Evolutionary conservation across 2,113 vertebrate genomes (phyloP).

Genomic region (Ellobius talpinus): DNA sequence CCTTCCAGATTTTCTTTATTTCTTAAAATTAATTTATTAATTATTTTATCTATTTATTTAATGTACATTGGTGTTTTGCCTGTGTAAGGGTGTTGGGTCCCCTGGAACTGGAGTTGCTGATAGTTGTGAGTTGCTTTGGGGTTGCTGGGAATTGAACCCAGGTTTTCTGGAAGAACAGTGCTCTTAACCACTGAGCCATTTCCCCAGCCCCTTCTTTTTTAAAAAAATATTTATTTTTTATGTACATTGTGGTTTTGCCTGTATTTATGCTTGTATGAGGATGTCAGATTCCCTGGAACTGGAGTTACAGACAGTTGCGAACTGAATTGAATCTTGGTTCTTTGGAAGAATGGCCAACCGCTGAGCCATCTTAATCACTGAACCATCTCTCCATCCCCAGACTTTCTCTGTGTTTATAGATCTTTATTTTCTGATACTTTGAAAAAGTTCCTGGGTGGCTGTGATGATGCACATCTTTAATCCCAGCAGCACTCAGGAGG

Average conservation of each 20-base stretch:
- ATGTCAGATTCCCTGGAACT: background rate
- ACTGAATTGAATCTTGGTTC: background rate
- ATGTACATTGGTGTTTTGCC: background rate
- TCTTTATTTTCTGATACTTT: background rate
- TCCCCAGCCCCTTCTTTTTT: too few species aligned
- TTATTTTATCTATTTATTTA: background rate
- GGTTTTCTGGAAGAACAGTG: too few species aligned
- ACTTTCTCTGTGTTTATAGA: background rate
- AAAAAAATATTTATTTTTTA: background rate
- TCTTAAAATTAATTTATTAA: background rate
- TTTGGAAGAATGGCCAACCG: background rate
- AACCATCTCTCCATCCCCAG: background rate
- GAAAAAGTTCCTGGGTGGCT: background rate
- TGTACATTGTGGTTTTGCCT: background rate
- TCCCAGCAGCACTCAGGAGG: background rate
- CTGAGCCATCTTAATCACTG: background rate
- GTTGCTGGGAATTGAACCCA: too few species aligned
- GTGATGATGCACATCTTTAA: background rate
- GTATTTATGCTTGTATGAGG: background rate
- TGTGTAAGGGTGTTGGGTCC: background rate
- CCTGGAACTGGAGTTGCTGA: too few species aligned
- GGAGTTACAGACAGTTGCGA: background rate
- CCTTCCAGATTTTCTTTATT: background rate
- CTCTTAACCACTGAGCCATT: too few species aligned
- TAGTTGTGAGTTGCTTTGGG: too few species aligned